phyloP scores from a whole-genome alignment of 2,888 invertebrate species.

The Zygothrica quintamaculata region DNA sequence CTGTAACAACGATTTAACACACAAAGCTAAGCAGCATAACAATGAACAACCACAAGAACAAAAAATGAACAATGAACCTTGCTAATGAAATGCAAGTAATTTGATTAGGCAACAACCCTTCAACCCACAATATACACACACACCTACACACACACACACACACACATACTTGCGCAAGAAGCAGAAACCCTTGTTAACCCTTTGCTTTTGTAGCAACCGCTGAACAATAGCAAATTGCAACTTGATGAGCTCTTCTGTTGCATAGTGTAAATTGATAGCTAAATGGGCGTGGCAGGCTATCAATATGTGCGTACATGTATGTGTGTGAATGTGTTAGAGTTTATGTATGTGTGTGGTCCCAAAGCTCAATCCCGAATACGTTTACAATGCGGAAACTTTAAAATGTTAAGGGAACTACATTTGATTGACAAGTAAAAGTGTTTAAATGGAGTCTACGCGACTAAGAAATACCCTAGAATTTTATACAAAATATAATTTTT shows the following conservation, averaged over 20 bases:
- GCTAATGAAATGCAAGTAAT: slow-evolving; percentile 67
- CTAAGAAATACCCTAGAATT: too few species aligned
- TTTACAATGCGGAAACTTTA: not conserved
- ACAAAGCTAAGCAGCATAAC: slow-evolving; percentile 15
- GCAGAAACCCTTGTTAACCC: not conserved
- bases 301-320: slow-evolving; percentile 5
- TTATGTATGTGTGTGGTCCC: slow-evolving; percentile 19
- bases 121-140: slow-evolving; percentile 40
- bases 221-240: slow-evolving; percentile 30
- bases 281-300: slow-evolving; percentile 31
- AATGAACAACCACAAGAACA: slow-evolving; percentile 1
- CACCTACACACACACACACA: not conserved
- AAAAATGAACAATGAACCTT: slow-evolving; percentile 8
- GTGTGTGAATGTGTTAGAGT: too few species aligned
- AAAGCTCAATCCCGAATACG: slow-evolving; percentile 11
- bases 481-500: too few species aligned
- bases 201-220: not conserved
- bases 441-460: too few species aligned
- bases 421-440: too few species aligned
- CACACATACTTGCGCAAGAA: too few species aligned
- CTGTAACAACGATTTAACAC: slow-evolving; percentile 39
- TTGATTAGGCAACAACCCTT: slow-evolving; percentile 45
- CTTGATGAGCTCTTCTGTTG: slow-evolving; percentile 3
- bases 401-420: too few species aligned
- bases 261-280: slow-evolving; percentile 28